Conservation (phyloP, 2,797 vertebrate species). For the Eptatretus atami region DNA sequence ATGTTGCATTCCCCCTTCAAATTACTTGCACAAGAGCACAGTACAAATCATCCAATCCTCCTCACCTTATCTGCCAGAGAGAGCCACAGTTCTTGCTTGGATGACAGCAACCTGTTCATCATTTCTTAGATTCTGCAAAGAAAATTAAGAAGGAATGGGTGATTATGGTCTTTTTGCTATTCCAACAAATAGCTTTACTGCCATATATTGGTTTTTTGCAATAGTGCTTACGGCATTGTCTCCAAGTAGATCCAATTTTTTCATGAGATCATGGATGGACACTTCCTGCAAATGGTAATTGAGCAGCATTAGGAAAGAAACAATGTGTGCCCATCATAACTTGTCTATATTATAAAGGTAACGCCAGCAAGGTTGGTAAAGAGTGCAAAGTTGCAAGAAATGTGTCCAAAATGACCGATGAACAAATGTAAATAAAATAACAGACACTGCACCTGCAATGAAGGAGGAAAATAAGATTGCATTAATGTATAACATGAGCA, state of each 20-base stretch:
- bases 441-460: no score
- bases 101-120: slow-evolving; percentile 94
- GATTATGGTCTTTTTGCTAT: background rate
- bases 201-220: background rate
- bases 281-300: slow-evolving; percentile 35
- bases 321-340: no score
- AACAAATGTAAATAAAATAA: no score
- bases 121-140: slow-evolving; percentile 57
- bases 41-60: slow-evolving; percentile 1
- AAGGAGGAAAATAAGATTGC: no score
- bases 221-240: slow-evolving; percentile 55
- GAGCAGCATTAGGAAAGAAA: no score
- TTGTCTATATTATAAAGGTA: no score
- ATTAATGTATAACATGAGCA: no score
- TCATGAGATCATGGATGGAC: slow-evolving; percentile 87
- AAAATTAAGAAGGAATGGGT: background rate
- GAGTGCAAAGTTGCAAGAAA: no score
- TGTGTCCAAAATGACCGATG: no score
- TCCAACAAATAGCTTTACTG: background rate
- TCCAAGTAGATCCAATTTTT: slow-evolving; percentile 83
- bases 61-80: slow-evolving; percentile 86
- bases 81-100: slow-evolving; percentile 65
- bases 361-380: no score
- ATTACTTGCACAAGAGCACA: no score
- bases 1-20: no score